Conservation (phyloP, 2,113 vertebrate genomes). For the Siphamia tubifer region DNA sequence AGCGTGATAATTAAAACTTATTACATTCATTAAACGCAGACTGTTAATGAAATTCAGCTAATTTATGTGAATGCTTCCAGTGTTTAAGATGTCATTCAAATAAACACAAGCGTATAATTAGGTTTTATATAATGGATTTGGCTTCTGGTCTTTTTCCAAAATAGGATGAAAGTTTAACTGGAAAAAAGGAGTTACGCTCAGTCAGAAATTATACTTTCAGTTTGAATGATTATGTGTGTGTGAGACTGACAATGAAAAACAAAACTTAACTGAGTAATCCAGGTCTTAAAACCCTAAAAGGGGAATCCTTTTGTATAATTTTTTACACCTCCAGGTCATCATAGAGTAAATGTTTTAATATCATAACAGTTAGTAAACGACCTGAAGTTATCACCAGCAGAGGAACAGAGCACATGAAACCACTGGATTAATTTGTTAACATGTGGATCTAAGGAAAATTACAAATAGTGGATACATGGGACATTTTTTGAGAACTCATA, state of each 20-base stretch:
- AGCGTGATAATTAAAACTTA: too few relatives aligned
- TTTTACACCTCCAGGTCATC: constrained; percentile 40
- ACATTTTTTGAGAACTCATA: too few relatives aligned
- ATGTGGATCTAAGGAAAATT: background rate
- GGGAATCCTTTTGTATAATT: constrained; percentile 71
- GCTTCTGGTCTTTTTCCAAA: constrained; percentile 7
- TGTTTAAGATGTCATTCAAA: too few relatives aligned
- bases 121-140: background rate
- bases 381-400: constrained; percentile 3
- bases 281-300: constrained; percentile 50
- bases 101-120: background rate
- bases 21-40: too few relatives aligned
- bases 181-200: constrained; percentile 49
- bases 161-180: constrained; percentile 32
- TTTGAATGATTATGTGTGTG: constrained; percentile 42
- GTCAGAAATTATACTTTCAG: constrained; percentile 61
- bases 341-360: constrained; percentile 32
- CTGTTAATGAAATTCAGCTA: too few relatives aligned
- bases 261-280: constrained; percentile 58
- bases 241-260: constrained; percentile 19
- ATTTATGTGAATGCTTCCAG: too few relatives aligned
- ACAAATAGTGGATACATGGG: too few relatives aligned
- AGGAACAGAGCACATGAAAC: constrained; percentile 6
- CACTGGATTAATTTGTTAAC: background rate
- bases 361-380: constrained; percentile 40